Evolutionary conservation across 2,113 vertebrate genomes (phyloP), one percentile per base, ranked within the genome.

Genomic region (Anas platyrhynchos): DNA sequence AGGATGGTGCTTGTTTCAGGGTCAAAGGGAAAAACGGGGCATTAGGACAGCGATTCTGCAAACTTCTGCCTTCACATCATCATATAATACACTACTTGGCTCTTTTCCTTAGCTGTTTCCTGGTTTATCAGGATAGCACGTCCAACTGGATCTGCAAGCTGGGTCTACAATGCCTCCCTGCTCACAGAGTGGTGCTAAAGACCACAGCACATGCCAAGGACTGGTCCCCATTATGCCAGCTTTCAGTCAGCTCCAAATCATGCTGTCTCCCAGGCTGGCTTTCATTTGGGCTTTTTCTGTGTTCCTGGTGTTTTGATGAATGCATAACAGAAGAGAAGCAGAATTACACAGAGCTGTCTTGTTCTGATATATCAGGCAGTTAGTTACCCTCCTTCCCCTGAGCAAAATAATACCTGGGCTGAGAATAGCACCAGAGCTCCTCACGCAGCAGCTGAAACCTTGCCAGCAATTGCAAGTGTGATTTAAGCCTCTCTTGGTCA

Each of bases 401-500:
- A 75, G 76, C 67, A 72, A 71, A 95, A 36, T 79, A 85, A 77
- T 62, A 65, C 43, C 78, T 85, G 73, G 23, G 38, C 90, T 93
- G 59, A 88, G 66, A 95, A 88, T 10, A 86, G 34, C 15, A 26
- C 56, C 38, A 38, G 65, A 43, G 56, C 48, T 82, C 48, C 62
- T 43, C 0, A 0, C 55, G 62, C 46, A 89, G 66, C 78, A 85
- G 61, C 84, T 91, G 86, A 92, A 94, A 77, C 65, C 9, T 11
- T 76, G 78, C 67, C 82, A 76, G 90, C 23, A 63, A 26, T 20
- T 86, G 58, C 83, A 83, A 87, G 54, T 14, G 31, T 77, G 74
- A 94, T 94, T 96, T 94, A 96, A 93, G 50, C 32, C 63, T 93
- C 29, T 68, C 79, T 54, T 11, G 8, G 26, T 88, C 79, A 46